These are phyloP conservation scores for Myotis planiceps DNA, from an alignment of 2,797 vertebrate species.

Conservation along the genomic window DNA sequence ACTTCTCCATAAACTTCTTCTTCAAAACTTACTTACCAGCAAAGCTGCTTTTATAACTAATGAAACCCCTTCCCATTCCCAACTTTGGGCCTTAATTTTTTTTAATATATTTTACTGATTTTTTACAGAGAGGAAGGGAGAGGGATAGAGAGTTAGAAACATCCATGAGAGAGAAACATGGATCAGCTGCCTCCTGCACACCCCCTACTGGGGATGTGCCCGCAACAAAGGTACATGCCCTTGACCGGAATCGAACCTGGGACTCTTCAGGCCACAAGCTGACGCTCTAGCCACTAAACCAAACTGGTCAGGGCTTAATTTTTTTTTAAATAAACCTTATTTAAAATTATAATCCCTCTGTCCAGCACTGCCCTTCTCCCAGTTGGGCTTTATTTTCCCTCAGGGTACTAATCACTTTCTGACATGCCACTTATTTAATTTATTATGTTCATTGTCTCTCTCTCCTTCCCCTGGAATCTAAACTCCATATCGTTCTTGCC, in stretches of 20 bases:
- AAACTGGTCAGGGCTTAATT: not conserved
- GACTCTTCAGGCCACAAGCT: no score
- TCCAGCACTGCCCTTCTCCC: not conserved
- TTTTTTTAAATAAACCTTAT: not conserved
- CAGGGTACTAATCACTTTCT: not conserved
- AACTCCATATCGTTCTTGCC: not conserved
- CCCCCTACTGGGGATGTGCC: no score
- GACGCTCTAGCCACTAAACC: no score
- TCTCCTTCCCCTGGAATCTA: not conserved
- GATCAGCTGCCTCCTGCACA: no score
- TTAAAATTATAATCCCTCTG: not conserved
- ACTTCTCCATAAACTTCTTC: not conserved
- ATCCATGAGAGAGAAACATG: no score
- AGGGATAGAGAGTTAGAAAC: no score
- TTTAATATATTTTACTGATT: no score
- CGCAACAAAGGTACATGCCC: no score
- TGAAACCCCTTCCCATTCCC: not conserved
- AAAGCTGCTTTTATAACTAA: not conserved
- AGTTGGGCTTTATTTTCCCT: not conserved
- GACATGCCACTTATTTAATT: not conserved
- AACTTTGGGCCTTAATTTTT: not conserved
- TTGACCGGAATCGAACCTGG: no score
- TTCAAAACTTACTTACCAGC: slow-evolving; percentile 2
- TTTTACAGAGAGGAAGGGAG: no score
- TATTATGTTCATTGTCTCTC: not conserved